Evolutionary conservation across 1,140 invertebrate species (phyloP).

Genomic region (Penaeus japonicus): DNA sequence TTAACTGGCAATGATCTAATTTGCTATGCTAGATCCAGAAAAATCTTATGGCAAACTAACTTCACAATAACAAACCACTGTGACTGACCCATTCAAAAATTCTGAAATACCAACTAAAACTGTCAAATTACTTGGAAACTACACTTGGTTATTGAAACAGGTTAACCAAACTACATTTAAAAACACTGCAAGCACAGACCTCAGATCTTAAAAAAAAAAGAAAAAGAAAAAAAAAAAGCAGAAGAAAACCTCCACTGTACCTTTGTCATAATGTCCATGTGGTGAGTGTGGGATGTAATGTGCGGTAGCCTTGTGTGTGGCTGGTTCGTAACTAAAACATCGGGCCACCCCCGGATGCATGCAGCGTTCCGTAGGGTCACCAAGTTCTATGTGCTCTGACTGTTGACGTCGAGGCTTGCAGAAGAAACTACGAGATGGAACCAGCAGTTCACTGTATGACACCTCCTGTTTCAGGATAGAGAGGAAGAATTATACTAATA

Average conservation of each 20-base stretch:
- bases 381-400: constrained; percentile 43
- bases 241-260: not conserved
- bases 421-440: constrained; percentile 50
- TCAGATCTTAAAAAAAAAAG: not conserved
- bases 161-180: no score
- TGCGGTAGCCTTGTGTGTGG: constrained; percentile 39
- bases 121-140: no score
- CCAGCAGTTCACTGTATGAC: constrained; percentile 51
- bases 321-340: constrained; percentile 57
- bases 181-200: not conserved
- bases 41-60: no score
- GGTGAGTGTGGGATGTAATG: constrained; percentile 42
- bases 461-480: constrained; percentile 33
- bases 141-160: no score
- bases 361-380: constrained; percentile 19
- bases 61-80: no score
- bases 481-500: not conserved
- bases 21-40: no score
- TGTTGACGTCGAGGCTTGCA: constrained; percentile 42
- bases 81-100: no score
- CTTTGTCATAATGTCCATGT: constrained; percentile 47
- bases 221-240: not conserved
- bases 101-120: no score
- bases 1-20: no score
- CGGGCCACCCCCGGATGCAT: constrained; percentile 51